Evolutionary conservation across 2,888 invertebrate genomes (phyloP).

Genomic region (Acrobasis repandana): DNA sequence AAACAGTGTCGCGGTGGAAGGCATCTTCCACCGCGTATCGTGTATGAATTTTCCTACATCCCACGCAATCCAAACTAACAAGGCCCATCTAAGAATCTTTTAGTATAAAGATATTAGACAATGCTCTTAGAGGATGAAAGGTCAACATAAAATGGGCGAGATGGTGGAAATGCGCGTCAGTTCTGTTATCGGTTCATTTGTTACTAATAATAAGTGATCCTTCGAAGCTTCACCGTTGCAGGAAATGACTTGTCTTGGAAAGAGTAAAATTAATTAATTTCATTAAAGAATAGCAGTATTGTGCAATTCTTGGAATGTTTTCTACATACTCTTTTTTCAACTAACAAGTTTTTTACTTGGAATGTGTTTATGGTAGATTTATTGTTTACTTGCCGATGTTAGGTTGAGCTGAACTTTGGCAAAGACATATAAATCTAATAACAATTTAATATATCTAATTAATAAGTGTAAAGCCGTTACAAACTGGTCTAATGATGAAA

Average conservation of each 20-base stretch:
- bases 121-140: conserved; percentile 30
- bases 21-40: conserved; percentile 55
- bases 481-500: too few relatives aligned
- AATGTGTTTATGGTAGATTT: too few relatives aligned
- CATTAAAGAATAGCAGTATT: not conserved
- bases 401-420: too few relatives aligned
- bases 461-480: too few relatives aligned
- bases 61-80: conserved; percentile 41
- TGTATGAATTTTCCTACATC: conserved; percentile 62
- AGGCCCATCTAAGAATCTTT: conserved; percentile 32
- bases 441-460: too few relatives aligned
- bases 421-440: too few relatives aligned
- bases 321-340: too few relatives aligned
- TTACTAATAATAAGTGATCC: conserved; percentile 62
- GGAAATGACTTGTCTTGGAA: conserved; percentile 49
- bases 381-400: too few relatives aligned
- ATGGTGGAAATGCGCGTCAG: conserved; percentile 50
- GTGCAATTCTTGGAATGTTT: conserved; percentile 2
- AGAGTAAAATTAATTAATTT: conserved; percentile 26
- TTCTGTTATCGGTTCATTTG: conserved; percentile 66
- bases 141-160: conserved; percentile 44
- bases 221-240: conserved; percentile 55
- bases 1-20: conserved; percentile 55
- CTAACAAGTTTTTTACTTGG: too few relatives aligned
- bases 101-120: not conserved